These are phyloP conservation scores for Halictus quadricinctus DNA, from an alignment of 2,888 invertebrate genomes.

Conservation along the genomic window DNA sequence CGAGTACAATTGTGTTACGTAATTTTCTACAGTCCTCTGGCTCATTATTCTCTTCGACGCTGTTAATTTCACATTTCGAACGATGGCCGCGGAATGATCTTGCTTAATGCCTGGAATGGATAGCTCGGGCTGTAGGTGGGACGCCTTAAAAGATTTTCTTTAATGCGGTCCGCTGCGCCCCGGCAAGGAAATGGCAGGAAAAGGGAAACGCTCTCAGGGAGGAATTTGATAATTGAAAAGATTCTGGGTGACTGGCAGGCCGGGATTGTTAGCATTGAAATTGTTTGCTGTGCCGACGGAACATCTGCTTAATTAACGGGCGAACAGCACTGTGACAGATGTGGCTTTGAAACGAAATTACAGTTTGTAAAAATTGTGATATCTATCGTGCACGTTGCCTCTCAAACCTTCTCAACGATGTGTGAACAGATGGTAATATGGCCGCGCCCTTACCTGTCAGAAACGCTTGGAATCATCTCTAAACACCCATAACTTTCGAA, in stretches of 20 bases:
- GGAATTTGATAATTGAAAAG: conserved; percentile 29
- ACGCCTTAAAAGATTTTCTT: conserved; percentile 30
- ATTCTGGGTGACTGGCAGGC: not conserved
- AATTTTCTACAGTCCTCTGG: conserved; percentile 26
- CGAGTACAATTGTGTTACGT: not conserved
- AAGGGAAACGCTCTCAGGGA: not conserved
- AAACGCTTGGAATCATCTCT: no score
- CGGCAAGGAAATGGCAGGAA: not conserved
- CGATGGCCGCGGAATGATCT: conserved; percentile 28
- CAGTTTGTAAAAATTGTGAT: no score
- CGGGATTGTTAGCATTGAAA: not conserved
- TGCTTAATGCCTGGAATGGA: conserved; percentile 17
- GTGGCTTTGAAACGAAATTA: no score
- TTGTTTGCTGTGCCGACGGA: not conserved
- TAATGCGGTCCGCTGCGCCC: conserved; percentile 12
- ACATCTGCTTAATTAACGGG: no score
- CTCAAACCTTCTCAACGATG: no score
- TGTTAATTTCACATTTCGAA: conserved; percentile 37
- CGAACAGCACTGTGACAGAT: no score
- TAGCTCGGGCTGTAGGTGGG: not conserved
- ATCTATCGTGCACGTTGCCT: no score
- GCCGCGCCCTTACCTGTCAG: no score
- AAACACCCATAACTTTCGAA: no score
- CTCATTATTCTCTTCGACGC: conserved; percentile 19
- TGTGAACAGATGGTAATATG: no score